A percentile compares a stretch with the other conserved stretches of the same genome.
These are phyloP conservation scores for Lepeophtheirus nordmannii DNA, from an alignment of 2,888 invertebrate species.

Conservation along the genomic window DNA sequence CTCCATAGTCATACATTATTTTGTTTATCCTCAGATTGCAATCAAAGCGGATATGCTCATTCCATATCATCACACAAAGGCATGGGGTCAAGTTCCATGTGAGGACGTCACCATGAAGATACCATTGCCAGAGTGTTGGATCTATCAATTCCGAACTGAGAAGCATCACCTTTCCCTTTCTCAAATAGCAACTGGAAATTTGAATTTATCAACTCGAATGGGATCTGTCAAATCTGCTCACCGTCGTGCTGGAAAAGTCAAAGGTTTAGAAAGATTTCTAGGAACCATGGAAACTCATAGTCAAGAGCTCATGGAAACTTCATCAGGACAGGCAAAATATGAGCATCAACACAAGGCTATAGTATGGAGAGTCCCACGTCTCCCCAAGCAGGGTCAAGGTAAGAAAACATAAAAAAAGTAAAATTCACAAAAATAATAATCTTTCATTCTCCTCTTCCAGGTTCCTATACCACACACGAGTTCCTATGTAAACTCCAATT, in stretches of 20 bases:
- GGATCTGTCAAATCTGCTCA: constrained; percentile 92
- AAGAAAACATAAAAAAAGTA: constrained; percentile 26
- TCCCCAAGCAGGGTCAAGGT: constrained; percentile 99
- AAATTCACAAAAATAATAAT: not conserved
- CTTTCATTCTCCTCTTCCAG: constrained; percentile 38
- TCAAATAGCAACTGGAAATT: constrained; percentile 18
- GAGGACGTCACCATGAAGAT: constrained; percentile 91
- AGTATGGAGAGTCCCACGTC: constrained; percentile 91
- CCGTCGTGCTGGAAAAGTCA: constrained; percentile 46
- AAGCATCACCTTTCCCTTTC: constrained; percentile 73
- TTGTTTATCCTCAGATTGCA: constrained; percentile 51
- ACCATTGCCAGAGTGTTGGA: constrained; percentile 98
- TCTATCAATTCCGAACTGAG: constrained; percentile 94
- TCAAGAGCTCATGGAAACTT: constrained; percentile 82
- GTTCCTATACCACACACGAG: constrained; percentile 93
- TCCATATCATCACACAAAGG: constrained; percentile 43
- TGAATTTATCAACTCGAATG: constrained; percentile 18
- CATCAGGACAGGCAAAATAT: constrained; percentile 92
- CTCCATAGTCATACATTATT: not conserved
- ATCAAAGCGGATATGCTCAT: constrained; percentile 86
- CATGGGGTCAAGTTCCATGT: constrained; percentile 52
- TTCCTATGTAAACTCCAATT: constrained; percentile 84
- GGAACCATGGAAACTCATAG: constrained; percentile 80
- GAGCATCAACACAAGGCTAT: constrained; percentile 93
- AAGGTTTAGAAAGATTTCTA: constrained; percentile 76